These are phyloP conservation scores for Drosophila biarmipes DNA, from an alignment of 1,140 invertebrate species.

Conservation along the genomic window DNA sequence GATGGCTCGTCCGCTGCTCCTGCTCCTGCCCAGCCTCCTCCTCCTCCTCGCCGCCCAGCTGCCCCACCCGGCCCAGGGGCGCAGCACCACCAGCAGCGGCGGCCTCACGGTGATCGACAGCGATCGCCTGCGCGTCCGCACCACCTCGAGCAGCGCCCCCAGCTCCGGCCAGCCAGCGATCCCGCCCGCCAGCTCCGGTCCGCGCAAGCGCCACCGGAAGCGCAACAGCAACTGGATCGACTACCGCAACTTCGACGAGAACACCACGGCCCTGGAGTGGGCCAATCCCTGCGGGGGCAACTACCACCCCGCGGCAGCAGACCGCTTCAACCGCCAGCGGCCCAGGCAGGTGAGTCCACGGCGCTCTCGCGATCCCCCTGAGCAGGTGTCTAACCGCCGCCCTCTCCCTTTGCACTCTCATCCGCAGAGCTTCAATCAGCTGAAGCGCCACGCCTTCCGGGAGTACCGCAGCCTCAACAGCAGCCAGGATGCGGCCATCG, in stretches of 20 bases:
- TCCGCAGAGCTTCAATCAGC: slow-evolving; percentile 69
- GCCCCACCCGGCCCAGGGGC: slow-evolving; percentile 26
- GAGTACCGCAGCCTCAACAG: slow-evolving; percentile 68
- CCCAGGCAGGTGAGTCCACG: slow-evolving; percentile 63
- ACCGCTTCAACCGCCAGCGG: slow-evolving; percentile 50
- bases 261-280: slow-evolving; percentile 72
- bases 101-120: slow-evolving; percentile 49
- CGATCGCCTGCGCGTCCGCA: slow-evolving; percentile 7
- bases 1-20: slow-evolving; percentile 38
- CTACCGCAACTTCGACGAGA: slow-evolving; percentile 73
- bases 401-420: rapidly evolving
- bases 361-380: background rate
- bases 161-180: background rate
- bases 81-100: slow-evolving; percentile 48
- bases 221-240: slow-evolving; percentile 78
- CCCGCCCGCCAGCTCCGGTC: background rate
- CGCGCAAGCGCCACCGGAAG: slow-evolving; percentile 76
- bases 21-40: slow-evolving; percentile 44
- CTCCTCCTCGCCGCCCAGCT: slow-evolving; percentile 29
- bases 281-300: slow-evolving; percentile 74
- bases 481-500: slow-evolving; percentile 67
- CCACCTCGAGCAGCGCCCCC: slow-evolving; percentile 4
- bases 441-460: slow-evolving; percentile 65
- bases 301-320: slow-evolving; percentile 52
- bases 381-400: background rate